Conservation (phyloP, 2,113 vertebrate genomes). For the Ophthalmolycus amberensis region DNA sequence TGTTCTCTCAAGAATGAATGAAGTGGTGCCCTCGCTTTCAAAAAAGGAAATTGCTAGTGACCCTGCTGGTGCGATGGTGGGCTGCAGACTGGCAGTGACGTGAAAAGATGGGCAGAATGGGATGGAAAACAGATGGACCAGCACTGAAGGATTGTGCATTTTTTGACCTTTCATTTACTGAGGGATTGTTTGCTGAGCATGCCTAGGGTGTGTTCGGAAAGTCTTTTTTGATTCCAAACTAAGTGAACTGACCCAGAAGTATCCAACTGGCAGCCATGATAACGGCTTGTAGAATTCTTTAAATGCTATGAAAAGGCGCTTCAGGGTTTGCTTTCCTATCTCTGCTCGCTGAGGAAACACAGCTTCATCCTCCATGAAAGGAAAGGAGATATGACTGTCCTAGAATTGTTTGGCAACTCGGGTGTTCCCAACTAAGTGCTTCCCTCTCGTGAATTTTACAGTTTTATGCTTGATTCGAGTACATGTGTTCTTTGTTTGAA, state of each 20-base stretch:
- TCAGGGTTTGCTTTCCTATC: constrained; percentile 8
- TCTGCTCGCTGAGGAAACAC: background rate
- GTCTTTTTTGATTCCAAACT: constrained; percentile 51
- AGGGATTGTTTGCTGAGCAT: constrained; percentile 41
- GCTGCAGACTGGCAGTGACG: constrained; percentile 5
- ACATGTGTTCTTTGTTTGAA: background rate
- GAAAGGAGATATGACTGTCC: background rate
- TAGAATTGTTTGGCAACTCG: background rate
- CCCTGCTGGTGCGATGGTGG: constrained; percentile 37
- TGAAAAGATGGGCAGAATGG: background rate
- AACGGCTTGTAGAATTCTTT: constrained; percentile 8
- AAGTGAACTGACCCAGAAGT: constrained; percentile 41
- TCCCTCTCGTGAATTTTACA: background rate
- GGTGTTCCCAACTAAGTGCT: background rate
- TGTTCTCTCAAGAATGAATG: constrained; percentile 2
- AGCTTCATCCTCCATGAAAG: background rate
- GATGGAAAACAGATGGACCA: constrained; percentile 2
- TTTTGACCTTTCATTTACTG: constrained; percentile 45
- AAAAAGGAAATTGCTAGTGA: constrained; percentile 61
- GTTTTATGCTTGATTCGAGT: background rate
- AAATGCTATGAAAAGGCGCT: constrained; percentile 21
- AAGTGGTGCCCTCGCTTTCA: constrained; percentile 28
- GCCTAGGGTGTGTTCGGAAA: constrained; percentile 31
- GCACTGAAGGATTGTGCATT: constrained; percentile 27
- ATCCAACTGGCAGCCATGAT: constrained; percentile 36